Evolutionary conservation across 2,888 invertebrate genomes (phyloP).

Genomic region (Pheosia gnoma): DNA sequence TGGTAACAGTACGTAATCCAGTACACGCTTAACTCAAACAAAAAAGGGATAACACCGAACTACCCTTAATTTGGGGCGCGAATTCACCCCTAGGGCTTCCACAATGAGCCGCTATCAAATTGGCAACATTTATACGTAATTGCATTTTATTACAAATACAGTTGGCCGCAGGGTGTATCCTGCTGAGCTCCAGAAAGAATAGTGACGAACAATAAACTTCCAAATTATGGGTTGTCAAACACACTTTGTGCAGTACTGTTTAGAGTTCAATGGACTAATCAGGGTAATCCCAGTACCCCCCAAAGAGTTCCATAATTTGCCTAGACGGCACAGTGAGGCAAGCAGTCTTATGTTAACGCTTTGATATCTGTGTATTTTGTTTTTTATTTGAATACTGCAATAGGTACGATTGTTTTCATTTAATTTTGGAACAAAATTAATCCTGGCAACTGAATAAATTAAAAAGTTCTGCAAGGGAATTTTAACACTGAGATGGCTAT

Average conservation of each 20-base stretch:
- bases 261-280: too few species aligned
- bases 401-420: too few species aligned
- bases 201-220: slow-evolving; percentile 25
- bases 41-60: slow-evolving; percentile 28
- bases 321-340: too few species aligned
- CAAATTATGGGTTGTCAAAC: slow-evolving; percentile 35
- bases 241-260: slow-evolving; percentile 9
- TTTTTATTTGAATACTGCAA: too few species aligned
- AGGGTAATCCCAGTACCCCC: too few species aligned
- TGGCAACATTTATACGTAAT: slow-evolving; percentile 69
- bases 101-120: slow-evolving; percentile 65
- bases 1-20: slow-evolving; percentile 28
- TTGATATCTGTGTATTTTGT: too few species aligned
- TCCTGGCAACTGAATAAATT: too few species aligned
- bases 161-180: slow-evolving; percentile 15
- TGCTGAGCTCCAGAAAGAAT: slow-evolving; percentile 29
- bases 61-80: slow-evolving; percentile 44
- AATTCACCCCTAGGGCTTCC: slow-evolving; percentile 45
- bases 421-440: too few species aligned
- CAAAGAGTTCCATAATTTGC: too few species aligned
- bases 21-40: slow-evolving; percentile 21
- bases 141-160: slow-evolving; percentile 45
- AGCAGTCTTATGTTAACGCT: too few species aligned
- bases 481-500: too few species aligned
- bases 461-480: too few species aligned